Conservation (phyloP, 2,888 invertebrate species). For the Alentia gelatinosa region DNA sequence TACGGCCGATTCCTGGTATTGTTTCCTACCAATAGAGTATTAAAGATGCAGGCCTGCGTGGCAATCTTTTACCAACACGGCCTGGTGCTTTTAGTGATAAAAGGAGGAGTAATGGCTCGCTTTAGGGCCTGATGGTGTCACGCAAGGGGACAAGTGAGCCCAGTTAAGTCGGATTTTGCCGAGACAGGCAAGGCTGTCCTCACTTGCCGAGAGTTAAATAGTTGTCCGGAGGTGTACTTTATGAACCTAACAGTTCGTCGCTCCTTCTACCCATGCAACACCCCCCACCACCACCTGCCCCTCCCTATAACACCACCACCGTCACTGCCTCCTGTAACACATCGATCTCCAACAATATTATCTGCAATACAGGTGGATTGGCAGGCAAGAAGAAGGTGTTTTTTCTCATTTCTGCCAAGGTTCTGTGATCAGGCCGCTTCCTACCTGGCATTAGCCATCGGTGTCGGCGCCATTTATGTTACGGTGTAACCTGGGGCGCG, state of each 20-base stretch:
- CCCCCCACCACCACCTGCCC: too few species aligned
- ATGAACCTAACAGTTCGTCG: neutral
- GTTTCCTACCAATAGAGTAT: neutral
- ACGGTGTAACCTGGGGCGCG: neutral
- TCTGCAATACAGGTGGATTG: neutral
- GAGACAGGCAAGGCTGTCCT: neutral
- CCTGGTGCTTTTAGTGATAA: neutral
- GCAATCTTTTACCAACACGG: neutral
- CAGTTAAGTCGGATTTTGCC: neutral
- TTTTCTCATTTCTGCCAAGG: neutral
- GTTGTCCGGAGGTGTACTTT: neutral
- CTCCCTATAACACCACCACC: too few species aligned
- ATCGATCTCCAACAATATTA: neutral
- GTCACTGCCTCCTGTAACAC: neutral
- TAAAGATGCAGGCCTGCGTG: conserved; percentile 4
- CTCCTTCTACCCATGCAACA: too few species aligned
- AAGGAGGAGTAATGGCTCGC: neutral
- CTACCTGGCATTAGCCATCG: neutral
- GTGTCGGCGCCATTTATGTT: neutral
- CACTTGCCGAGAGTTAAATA: neutral
- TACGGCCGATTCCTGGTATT: neutral
- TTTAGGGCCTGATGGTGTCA: neutral
- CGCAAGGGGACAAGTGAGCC: neutral
- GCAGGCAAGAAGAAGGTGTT: neutral
- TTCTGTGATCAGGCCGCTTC: neutral